Evolutionary conservation across 1,140 invertebrate species (phyloP).

Genomic region (Teleogryllus occipitalis): DNA sequence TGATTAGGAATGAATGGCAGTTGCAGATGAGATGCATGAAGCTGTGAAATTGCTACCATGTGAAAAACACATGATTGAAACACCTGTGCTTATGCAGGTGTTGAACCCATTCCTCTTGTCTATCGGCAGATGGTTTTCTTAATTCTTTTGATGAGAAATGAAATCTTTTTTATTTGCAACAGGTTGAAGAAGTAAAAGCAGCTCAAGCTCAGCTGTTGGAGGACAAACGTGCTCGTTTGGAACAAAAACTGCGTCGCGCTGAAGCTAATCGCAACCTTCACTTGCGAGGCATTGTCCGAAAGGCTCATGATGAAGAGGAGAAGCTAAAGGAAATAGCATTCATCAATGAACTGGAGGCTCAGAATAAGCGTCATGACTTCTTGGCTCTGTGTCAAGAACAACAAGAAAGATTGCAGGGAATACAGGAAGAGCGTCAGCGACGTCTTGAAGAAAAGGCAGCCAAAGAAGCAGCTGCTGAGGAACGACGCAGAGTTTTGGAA

Average conservation of each 20-base stretch:
- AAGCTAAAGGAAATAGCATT: conserved; percentile 96
- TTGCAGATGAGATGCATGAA: too few species aligned
- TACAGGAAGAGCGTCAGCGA: conserved; percentile 60
- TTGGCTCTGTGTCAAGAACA: conserved; percentile 73
- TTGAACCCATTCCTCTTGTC: too few species aligned
- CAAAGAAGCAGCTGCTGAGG: conserved; percentile 89
- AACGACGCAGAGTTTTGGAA: conserved; percentile 75
- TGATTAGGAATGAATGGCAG: too few species aligned
- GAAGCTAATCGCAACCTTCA: conserved; percentile 82
- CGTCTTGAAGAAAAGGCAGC: conserved; percentile 85
- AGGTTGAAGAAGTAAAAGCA: conserved; percentile 53
- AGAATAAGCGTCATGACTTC: conserved; percentile 88
- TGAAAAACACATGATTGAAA: too few species aligned
- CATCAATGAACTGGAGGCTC: conserved; percentile 91
- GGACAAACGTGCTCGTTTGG: conserved; percentile 56
- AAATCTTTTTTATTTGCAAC: not conserved
- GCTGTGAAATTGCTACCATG: too few species aligned
- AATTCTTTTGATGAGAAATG: too few species aligned
- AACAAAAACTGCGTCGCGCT: conserved; percentile 77
- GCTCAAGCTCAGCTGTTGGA: conserved; percentile 69
- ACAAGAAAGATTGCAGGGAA: conserved; percentile 66
- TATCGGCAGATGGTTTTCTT: too few species aligned
- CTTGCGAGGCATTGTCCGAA: conserved; percentile 74
- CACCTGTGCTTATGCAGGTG: too few species aligned
- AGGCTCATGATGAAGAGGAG: conserved; percentile 95